Conservation (phyloP, 1,140 invertebrate genomes). For the Danaus plexippus region DNA sequence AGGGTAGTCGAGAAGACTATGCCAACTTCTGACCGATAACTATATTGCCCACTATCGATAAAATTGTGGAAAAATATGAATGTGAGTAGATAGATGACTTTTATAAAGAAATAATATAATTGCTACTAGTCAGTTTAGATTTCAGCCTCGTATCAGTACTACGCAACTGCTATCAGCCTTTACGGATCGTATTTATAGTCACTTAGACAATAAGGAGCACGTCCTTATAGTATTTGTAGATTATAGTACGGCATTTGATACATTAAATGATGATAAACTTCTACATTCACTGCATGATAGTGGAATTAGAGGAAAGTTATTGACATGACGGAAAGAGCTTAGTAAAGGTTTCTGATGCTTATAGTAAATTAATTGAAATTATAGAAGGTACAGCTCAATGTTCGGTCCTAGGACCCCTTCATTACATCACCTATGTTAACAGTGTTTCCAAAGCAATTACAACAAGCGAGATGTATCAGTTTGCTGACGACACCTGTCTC, state of each 20-base stretch:
- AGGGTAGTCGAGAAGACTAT: too few species aligned
- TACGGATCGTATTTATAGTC: background rate
- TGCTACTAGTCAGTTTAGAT: background rate
- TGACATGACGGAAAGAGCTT: background rate
- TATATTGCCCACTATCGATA: background rate
- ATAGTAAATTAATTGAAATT: background rate
- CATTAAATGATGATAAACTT: background rate
- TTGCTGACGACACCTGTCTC: too few species aligned
- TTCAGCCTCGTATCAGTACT: background rate
- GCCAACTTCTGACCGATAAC: too few species aligned
- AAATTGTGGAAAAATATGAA: slow-evolving; percentile 3
- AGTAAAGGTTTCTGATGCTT: background rate
- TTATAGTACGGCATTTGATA: background rate
- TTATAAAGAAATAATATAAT: background rate
- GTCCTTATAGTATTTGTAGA: background rate
- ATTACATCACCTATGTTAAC: too few species aligned
- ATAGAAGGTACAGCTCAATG: background rate
- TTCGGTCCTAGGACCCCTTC: too few species aligned
- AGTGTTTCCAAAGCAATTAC: too few species aligned
- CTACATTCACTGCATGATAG: background rate
- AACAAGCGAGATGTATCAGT: too few species aligned
- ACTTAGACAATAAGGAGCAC: slow-evolving; percentile 6
- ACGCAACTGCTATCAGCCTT: background rate
- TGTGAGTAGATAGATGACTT: background rate
- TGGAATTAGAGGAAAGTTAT: background rate